phyloP scores from a whole-genome alignment of 53 echinoderm and acorn worm species.

The Echinarachnius parma region DNA sequence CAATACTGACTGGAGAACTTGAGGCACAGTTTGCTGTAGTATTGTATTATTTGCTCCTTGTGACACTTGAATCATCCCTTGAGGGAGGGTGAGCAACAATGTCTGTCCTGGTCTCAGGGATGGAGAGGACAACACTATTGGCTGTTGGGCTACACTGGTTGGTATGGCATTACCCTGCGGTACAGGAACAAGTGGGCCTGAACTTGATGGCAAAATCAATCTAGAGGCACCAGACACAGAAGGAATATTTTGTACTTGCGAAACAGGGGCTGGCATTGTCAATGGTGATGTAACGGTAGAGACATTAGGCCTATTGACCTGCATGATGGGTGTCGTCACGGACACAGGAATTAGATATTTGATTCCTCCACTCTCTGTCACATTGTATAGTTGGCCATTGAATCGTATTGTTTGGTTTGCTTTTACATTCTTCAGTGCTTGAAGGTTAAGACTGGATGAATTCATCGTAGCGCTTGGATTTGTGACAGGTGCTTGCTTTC shows the following conservation, averaged over 20 bases:
- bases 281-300: too few relatives aligned
- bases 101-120: neutral
- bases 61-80: neutral
- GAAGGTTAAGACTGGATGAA: neutral
- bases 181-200: conserved; percentile 2
- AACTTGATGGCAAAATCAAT: neutral
- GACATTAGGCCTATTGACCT: too few relatives aligned
- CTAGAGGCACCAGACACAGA: neutral
- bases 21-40: neutral
- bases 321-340: neutral
- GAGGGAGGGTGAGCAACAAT: conserved; percentile 12
- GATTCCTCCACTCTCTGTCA: conserved; percentile 1
- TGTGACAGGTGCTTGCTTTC: neutral
- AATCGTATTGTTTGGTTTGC: conserved; percentile 1
- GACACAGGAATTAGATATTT: conserved; percentile 30
- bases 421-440: neutral
- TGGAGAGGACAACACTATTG: conserved; percentile 10
- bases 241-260: neutral
- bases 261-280: neutral
- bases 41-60: neutral
- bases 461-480: neutral
- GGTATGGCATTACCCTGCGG: conserved; percentile 8
- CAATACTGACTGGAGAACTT: neutral
- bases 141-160: conserved; percentile 5
- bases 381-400: conserved; percentile 10